These are phyloP conservation scores for Ictidomys tridecemlineatus DNA, from an alignment of 2,113 vertebrate species.

Conservation along the genomic window DNA sequence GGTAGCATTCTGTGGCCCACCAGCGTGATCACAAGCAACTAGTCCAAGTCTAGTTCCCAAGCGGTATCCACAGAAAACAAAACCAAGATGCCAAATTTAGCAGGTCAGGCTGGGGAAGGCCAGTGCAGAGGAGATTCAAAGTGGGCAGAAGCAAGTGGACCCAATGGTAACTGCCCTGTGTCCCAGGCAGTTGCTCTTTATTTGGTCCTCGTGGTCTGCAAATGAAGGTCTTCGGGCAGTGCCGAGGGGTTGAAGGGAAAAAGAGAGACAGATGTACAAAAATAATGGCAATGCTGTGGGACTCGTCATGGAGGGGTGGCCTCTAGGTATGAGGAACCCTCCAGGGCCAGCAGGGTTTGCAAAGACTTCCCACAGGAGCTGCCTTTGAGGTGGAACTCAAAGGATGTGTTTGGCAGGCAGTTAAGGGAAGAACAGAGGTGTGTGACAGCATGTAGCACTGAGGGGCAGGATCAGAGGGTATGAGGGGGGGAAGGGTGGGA, in stretches of 20 bases:
- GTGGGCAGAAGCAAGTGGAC: background rate
- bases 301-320: background rate
- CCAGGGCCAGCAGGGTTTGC: background rate
- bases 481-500: background rate
- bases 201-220: background rate
- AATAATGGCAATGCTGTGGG: background rate
- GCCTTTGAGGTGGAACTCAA: background rate
- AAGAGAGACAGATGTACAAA: background rate
- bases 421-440: background rate
- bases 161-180: background rate
- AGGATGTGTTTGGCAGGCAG: background rate
- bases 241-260: background rate
- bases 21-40: background rate
- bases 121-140: background rate
- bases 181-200: background rate
- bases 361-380: background rate
- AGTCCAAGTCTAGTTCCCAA: background rate
- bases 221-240: slow-evolving; percentile 12
- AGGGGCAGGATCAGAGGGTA: background rate
- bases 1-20: background rate
- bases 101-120: background rate
- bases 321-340: background rate
- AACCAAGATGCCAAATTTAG: background rate
- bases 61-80: background rate
- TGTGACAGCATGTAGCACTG: background rate